Evolutionary conservation across 2,888 invertebrate genomes (phyloP).

Genomic region (Sinhomidia bicolor): DNA sequence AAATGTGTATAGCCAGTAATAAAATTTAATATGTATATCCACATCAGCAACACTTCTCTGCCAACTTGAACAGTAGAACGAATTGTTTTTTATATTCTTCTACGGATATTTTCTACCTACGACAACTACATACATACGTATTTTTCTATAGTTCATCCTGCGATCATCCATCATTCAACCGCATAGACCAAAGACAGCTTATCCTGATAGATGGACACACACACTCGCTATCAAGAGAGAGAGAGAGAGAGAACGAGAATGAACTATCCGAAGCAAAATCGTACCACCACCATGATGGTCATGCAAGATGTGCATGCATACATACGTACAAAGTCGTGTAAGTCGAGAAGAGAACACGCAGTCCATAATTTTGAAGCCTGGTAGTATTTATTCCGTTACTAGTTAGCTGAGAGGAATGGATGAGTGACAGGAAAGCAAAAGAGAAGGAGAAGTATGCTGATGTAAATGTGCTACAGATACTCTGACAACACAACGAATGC

Average conservation of each 20-base stretch:
- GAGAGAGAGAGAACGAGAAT: conserved; percentile 27
- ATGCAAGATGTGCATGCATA: not conserved
- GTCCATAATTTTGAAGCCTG: conserved; percentile 66
- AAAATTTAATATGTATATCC: not conserved
- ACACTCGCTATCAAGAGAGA: not conserved
- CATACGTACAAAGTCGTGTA: not conserved
- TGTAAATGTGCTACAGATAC: not conserved
- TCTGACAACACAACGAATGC: not conserved
- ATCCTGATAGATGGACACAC: conserved; percentile 71
- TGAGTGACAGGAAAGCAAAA: conserved; percentile 39
- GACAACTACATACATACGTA: too few relatives aligned
- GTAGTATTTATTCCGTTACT: conserved; percentile 2
- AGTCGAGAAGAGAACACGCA: conserved; percentile 35
- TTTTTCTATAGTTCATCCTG: conserved; percentile 28
- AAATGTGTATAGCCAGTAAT: not conserved
- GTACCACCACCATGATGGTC: conserved; percentile 6
- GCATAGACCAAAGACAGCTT: conserved; percentile 64
- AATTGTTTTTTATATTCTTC: not conserved
- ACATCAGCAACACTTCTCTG: not conserved
- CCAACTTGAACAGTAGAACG: not conserved
- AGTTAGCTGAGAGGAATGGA: not conserved
- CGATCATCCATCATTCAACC: conserved; percentile 72
- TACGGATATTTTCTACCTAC: not conserved
- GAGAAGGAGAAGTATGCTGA: conserved; percentile 18
- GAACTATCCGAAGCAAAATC: conserved; percentile 34